These are phyloP conservation scores for Dreissena polymorpha DNA, from an alignment of 1,140 invertebrate genomes.

Conservation along the genomic window DNA sequence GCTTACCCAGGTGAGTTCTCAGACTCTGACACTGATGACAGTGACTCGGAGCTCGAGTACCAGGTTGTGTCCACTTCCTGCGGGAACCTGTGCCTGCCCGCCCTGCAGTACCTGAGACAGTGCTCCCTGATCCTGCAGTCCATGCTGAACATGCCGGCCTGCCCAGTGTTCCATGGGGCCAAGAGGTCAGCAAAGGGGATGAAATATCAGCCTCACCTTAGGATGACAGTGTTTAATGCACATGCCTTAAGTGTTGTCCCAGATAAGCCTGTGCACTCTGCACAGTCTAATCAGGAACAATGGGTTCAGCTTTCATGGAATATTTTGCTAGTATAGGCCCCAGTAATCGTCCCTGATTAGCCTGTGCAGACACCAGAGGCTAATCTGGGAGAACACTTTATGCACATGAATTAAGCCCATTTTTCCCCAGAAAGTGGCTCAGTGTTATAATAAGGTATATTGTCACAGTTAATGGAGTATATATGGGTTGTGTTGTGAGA, in stretches of 20 bases:
- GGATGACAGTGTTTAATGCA: no score
- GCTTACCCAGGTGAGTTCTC: conserved; percentile 74
- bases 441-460: no score
- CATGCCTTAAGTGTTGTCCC: no score
- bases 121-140: conserved; percentile 92
- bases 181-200: conserved; percentile 81
- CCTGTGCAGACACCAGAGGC: no score
- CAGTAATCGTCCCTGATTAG: no score
- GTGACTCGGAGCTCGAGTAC: conserved; percentile 75
- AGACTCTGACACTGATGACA: conserved; percentile 73
- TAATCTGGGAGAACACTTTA: no score
- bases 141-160: conserved; percentile 97
- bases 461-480: no score
- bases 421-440: no score
- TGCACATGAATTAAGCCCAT: no score
- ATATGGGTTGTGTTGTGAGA: no score
- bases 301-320: no score
- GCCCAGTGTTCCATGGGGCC: conserved; percentile 94
- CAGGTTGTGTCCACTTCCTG: conserved; percentile 55
- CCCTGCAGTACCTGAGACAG: conserved; percentile 90
- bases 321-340: no score
- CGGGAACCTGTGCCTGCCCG: conserved; percentile 89
- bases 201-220: background rate
- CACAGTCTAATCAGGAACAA: background rate
- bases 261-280: background rate